Evolutionary conservation across 1,140 invertebrate genomes (phyloP), one percentile per base, ranked within the genome.

Genomic region (Drosophila sucinea): DNA sequence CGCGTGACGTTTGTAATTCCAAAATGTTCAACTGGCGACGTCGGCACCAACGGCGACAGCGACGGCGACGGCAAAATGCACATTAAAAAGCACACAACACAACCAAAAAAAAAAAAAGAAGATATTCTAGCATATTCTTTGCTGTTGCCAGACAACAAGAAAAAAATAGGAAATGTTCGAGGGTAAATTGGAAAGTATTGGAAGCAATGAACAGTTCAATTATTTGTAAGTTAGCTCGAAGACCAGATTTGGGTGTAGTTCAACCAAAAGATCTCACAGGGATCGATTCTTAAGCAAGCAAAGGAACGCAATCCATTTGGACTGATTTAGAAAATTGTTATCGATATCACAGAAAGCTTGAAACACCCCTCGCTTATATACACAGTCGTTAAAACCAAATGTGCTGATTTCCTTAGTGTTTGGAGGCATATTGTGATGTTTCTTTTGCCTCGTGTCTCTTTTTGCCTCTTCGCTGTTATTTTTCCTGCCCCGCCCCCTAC

Each of bases 361-460:
- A 47, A 7, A 47, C 23, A 47, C 2, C 44, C 44, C 44, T 51
- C 44, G 23, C 2, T 27, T 51, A 35, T 63, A 67, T 81, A 83
- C 77, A 89, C 72, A 89, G 84, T 87, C 84, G 84, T 87, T 87
- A 87, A 89, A 84, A 81, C 80, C 84, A 87, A 87, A 87, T 87
- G 84, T 87, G 84, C 84, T 89, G 84, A 87, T 87, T 90, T 87
- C 73, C 74, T 87, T 83, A 72, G 72, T 79, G 61, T 63, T 73
- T 41, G 6, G 41, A 27, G 47, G 40, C 62, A 77, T 61, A 67
- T 74, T 67, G 54, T 60, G 54, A 66, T 70, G 64, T 77, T 70
- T 62, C 56, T 8, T 66, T 64, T 72, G 57, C 67, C 64, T 67
- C 60, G 70, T 60, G 64, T 67, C 60, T 58, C 73, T 71, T 76